These are phyloP conservation scores for Oscarella lobularis DNA, from an alignment of 37 sponge, comb jelly and placozoan species.

Conservation along the genomic window DNA sequence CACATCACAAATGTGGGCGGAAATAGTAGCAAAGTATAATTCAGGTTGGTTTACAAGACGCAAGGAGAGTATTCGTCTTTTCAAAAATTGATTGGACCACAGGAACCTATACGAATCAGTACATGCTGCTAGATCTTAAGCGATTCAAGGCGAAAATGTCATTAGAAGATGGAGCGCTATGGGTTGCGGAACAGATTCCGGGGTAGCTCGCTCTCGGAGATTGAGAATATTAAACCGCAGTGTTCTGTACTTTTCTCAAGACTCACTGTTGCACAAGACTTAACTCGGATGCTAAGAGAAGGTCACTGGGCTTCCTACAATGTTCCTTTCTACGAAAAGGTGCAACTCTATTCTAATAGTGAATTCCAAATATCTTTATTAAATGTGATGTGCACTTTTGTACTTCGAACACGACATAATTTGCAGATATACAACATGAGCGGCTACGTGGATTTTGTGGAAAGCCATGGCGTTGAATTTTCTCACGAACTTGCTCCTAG, in stretches of 20 bases:
- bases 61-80: background rate
- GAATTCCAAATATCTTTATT: background rate
- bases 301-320: slow-evolving; percentile 69
- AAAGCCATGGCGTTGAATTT: slow-evolving; percentile 16
- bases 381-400: background rate
- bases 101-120: slow-evolving; percentile 69
- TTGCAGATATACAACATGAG: slow-evolving; percentile 10
- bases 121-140: slow-evolving; percentile 57
- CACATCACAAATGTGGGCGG: slow-evolving; percentile 29
- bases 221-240: background rate
- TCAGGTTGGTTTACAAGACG: slow-evolving; percentile 15
- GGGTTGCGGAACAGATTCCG: slow-evolving; percentile 57
- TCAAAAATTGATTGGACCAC: background rate
- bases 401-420: background rate
- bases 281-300: slow-evolving; percentile 28
- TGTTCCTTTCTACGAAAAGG: slow-evolving; percentile 50
- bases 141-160: slow-evolving; percentile 19
- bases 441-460: slow-evolving; percentile 26
- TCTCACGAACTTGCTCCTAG: slow-evolving; percentile 34
- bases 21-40: slow-evolving; percentile 27
- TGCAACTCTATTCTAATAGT: background rate
- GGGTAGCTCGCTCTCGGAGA: slow-evolving; percentile 41
- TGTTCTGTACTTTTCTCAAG: background rate
- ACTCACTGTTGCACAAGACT: slow-evolving; percentile 1
- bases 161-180: slow-evolving; percentile 29